Evolutionary conservation across 2,113 vertebrate genomes (phyloP).

Genomic region (Columba janthina): DNA sequence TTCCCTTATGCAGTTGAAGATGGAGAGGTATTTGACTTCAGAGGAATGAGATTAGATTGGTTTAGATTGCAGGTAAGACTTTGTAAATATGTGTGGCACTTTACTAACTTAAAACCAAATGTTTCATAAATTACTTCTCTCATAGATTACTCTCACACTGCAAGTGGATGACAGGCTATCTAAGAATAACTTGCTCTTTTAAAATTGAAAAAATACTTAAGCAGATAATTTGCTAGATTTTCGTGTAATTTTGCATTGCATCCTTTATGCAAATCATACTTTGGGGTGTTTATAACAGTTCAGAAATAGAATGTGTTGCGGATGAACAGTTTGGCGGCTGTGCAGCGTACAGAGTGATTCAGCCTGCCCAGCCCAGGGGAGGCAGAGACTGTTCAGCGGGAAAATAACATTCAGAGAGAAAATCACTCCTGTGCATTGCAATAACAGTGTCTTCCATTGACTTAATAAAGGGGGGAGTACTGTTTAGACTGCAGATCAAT

Average conservation of each 20-base stretch:
- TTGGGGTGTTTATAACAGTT: neutral
- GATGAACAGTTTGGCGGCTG: neutral
- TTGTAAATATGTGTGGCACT: neutral
- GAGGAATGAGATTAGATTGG: slow-evolving; percentile 99
- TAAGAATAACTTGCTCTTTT: neutral
- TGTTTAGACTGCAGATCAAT: neutral
- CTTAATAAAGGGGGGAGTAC: neutral
- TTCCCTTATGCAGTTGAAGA: slow-evolving; percentile 88
- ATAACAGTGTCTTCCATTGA: neutral
- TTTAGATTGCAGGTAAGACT: slow-evolving; percentile 93
- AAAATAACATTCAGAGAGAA: neutral
- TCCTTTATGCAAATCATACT: neutral
- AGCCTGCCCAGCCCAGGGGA: neutral
- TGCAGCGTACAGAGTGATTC: neutral
- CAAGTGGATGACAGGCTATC: neutral
- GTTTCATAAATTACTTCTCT: neutral
- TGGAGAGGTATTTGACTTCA: slow-evolving; percentile 98
- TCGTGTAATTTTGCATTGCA: neutral
- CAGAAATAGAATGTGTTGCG: neutral
- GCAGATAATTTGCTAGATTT: neutral
- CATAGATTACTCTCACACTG: neutral
- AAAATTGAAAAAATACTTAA: neutral
- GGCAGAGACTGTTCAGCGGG: neutral
- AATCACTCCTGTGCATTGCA: neutral
- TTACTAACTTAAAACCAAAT: neutral